phyloP scores from a whole-genome alignment of 2,888 invertebrate genomes.

The Cetonia aurata region DNA sequence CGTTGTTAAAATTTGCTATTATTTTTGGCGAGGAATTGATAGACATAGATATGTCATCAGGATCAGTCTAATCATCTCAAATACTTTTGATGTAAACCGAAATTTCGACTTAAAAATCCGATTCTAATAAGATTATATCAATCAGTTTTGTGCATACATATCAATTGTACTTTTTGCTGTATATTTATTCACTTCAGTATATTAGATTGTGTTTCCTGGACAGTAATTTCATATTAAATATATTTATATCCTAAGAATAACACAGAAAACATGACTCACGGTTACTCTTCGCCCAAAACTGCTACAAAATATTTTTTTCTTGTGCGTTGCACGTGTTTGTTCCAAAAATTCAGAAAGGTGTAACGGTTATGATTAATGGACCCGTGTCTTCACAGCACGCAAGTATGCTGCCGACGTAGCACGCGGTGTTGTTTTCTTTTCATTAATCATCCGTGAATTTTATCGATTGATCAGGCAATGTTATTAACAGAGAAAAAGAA shows the following conservation, averaged over 20 bases:
- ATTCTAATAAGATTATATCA: too few relatives aligned
- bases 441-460: slow-evolving; percentile 58
- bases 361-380: slow-evolving; percentile 56
- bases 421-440: slow-evolving; percentile 58
- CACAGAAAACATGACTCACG: slow-evolving; percentile 9
- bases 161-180: too few relatives aligned
- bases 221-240: slow-evolving; percentile 7
- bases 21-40: too few relatives aligned
- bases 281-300: slow-evolving; percentile 9
- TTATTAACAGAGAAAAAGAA: slow-evolving; percentile 36
- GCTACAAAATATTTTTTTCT: slow-evolving; percentile 35
- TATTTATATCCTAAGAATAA: slow-evolving; percentile 18
- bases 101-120: too few relatives aligned
- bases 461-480: slow-evolving; percentile 56
- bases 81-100: too few relatives aligned
- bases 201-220: background rate
- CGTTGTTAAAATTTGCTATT: too few relatives aligned
- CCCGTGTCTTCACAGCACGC: slow-evolving; percentile 55
- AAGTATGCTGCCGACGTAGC: slow-evolving; percentile 58
- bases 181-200: background rate
- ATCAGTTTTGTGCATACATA: too few relatives aligned
- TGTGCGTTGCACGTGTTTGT: slow-evolving; percentile 42
- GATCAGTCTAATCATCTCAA: too few relatives aligned
- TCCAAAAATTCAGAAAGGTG: slow-evolving; percentile 43
- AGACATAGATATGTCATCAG: too few relatives aligned